Percentiles rank a stretch among this genome's conserved stretches.
Conservation (phyloP, 2,113 vertebrate species). For the Engystomops pustulosus region DNA sequence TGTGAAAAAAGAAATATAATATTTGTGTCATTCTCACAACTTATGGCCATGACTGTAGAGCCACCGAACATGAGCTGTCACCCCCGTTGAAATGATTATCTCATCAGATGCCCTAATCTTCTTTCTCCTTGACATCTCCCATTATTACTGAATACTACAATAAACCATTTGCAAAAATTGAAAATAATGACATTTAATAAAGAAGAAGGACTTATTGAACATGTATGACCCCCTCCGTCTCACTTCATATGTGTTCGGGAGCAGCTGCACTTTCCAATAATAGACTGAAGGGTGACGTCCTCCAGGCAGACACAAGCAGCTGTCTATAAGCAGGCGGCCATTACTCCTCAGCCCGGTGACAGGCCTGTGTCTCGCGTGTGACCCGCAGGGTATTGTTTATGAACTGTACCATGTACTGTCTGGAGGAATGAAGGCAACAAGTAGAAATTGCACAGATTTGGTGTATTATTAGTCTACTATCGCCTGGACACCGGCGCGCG, state of each 20-base stretch:
- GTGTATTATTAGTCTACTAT: neutral
- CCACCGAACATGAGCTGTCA: too few relatives aligned
- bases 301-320: constrained; percentile 13
- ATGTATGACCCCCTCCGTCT: neutral
- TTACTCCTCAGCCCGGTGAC: neutral
- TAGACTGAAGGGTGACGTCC: constrained; percentile 43
- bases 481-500: too few relatives aligned
- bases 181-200: too few relatives aligned
- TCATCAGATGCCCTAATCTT: too few relatives aligned
- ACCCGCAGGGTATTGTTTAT: constrained; percentile 14
- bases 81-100: too few relatives aligned
- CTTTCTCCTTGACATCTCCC: too few relatives aligned
- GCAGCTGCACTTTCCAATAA: constrained; percentile 55
- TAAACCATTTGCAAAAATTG: too few relatives aligned
- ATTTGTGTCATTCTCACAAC: too few relatives aligned
- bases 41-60: too few relatives aligned
- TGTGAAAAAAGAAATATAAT: too few relatives aligned
- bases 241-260: neutral
- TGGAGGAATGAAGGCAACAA: neutral
- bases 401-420: neutral
- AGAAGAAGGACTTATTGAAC: too few relatives aligned
- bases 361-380: neutral
- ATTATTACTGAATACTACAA: too few relatives aligned
- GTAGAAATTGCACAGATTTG: neutral
- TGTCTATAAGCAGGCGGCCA: neutral